A percentile compares a stretch with the other conserved stretches of the same genome.
Conservation (phyloP, 2,113 vertebrate species). For the Polyodon spathula region DNA sequence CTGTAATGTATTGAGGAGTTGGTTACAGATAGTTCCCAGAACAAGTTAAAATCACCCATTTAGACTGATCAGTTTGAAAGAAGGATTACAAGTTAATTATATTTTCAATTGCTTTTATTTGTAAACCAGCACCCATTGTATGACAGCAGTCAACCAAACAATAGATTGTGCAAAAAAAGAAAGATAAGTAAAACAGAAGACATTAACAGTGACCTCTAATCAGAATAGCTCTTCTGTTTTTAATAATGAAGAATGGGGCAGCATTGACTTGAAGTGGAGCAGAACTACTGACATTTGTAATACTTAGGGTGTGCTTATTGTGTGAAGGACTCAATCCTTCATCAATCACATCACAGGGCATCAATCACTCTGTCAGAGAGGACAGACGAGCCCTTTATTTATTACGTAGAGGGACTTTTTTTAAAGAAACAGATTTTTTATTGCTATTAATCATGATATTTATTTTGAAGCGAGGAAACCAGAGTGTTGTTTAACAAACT, state of each 20-base stretch:
- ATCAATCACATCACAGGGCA: no score
- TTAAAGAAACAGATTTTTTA: constrained; percentile 40
- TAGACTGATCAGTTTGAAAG: no score
- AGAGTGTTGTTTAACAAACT: no score
- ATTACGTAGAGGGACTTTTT: constrained; percentile 51
- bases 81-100: no score
- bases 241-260: constrained; percentile 32
- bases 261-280: constrained; percentile 42
- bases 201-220: not conserved
- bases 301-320: constrained; percentile 49
- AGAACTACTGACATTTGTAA: constrained; percentile 48
- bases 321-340: constrained; percentile 55
- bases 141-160: not conserved
- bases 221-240: constrained; percentile 13
- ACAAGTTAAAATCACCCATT: no score
- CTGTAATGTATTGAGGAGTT: not conserved
- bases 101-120: not conserved
- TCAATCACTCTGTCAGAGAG: constrained; percentile 63
- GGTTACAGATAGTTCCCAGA: no score
- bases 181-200: not conserved
- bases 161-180: not conserved
- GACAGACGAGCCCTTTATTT: constrained; percentile 46
- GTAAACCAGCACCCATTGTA: no score
- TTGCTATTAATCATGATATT: constrained; percentile 53
- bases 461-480: no score